Evolutionary conservation across 1,140 invertebrate genomes (phyloP), one percentile per base, ranked within the genome.

Genomic region (Hyles vespertilio): DNA sequence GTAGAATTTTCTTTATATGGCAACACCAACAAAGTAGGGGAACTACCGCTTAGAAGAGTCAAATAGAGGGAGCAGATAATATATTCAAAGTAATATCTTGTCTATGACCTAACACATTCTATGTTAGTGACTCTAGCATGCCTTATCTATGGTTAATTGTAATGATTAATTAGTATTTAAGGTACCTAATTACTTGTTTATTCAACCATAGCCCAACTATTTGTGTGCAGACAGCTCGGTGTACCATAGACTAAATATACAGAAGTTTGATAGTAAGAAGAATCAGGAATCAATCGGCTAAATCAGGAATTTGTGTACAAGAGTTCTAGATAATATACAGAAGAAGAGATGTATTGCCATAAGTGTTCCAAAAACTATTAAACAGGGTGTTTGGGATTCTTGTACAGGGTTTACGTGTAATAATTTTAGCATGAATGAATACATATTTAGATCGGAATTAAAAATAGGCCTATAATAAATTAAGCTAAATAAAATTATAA

Each of bases 61-160:
- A 51, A 54, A 72, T 55, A 73, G 65, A 65, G 54, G 67, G 63
- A 74, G 65, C 60, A 56, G 48, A 40, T 40, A 40, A 40, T 65
- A 51, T 59, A 61, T 51, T 56, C 48, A 59, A 65, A 60, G 45
- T 59, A 57, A 61, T n/a, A 11, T 48, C 45, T 32, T 47, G 62
- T 75, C 66, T 75, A 75, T 75, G 65, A 44, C 74, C 72, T 74
- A 78, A 70, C 69, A 57, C 36, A 69, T 59, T 73, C 69, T 81
- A 76, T 77, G 79, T 83, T 81, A 85, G 80, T 85, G 74, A 83
- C 49, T 73, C 82, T 85, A 85, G 82, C 82, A 85, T 85, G 82
- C 82, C 67, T 76, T 71, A 59, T 72, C 68, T 74, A 72, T 71
- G 61, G 60, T 60, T 61, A 61, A 56, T 72, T 60, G 63, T 54